Conservation (phyloP, 2,113 vertebrate species). For the Vimba vimba region DNA sequence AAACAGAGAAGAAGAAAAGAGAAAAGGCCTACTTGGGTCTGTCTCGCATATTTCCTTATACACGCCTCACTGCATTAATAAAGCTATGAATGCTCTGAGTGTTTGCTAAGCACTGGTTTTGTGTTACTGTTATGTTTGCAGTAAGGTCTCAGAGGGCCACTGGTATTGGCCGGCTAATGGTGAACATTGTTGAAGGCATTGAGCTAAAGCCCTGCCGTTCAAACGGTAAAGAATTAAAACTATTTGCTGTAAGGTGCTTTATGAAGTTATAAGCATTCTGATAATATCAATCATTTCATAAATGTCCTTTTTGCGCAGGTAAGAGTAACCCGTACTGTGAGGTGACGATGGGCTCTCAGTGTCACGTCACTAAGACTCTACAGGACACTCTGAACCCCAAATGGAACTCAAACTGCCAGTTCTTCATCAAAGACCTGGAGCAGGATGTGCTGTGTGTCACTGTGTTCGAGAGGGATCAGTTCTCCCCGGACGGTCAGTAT, state of each 20-base stretch:
- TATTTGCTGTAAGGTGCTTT: neutral
- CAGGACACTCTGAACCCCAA: constrained; percentile 97
- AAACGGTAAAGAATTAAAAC: constrained; percentile 79
- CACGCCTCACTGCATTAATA: neutral
- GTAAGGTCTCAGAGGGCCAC: constrained; percentile 97
- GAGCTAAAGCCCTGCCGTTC: constrained; percentile 96
- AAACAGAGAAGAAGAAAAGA: constrained; percentile 98
- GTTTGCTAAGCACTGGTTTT: neutral
- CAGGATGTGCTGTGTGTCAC: constrained; percentile 98
- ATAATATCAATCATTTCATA: neutral
- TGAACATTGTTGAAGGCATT: constrained; percentile 98
- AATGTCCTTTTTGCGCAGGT: constrained; percentile 71
- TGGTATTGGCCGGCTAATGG: constrained; percentile 96
- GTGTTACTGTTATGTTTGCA: constrained; percentile 58
- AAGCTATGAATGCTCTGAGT: neutral
- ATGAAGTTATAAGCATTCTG: neutral
- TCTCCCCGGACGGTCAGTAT: constrained; percentile 92
- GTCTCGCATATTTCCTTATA: constrained; percentile 5
- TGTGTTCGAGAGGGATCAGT: constrained; percentile 98
- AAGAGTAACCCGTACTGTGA: constrained; percentile 99
- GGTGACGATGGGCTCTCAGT: constrained; percentile 98
- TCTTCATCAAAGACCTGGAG: constrained; percentile 98
- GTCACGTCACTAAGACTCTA: constrained; percentile 97
- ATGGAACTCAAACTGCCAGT: constrained; percentile 99
- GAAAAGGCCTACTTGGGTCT: constrained; percentile 97